A percentile compares a stretch with the other conserved stretches of the same genome.
phyloP scores from a whole-genome alignment of 2,797 vertebrate genomes.

The Pelochelys cantorii region DNA sequence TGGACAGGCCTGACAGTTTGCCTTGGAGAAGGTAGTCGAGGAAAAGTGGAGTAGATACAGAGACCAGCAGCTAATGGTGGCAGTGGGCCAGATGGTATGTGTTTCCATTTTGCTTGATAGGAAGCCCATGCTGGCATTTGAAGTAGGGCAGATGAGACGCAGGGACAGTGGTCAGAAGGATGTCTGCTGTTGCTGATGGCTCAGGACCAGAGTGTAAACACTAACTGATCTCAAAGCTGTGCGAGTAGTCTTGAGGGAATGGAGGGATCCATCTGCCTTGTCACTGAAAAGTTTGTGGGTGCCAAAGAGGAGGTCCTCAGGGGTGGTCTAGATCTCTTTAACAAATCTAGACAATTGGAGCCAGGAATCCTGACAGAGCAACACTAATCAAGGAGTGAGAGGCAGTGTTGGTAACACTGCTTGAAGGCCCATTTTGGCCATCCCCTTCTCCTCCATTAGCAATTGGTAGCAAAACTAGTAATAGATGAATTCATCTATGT shows the following conservation, averaged over 20 bases:
- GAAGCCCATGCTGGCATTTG: neutral
- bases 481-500: no score
- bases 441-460: neutral
- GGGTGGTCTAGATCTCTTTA: neutral
- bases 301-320: neutral
- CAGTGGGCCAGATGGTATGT: no score
- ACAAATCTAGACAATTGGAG: neutral
- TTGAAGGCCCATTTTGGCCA: neutral
- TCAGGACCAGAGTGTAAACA: neutral
- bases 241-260: neutral
- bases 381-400: neutral
- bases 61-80: neutral
- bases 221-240: neutral
- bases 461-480: no score
- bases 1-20: neutral
- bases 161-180: neutral
- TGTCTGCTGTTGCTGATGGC: neutral
- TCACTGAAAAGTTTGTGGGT: neutral
- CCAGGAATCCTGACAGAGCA: neutral
- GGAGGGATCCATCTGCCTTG: neutral
- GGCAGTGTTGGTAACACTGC: neutral
- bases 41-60: neutral
- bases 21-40: neutral
- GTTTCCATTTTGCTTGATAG: no score
- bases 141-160: neutral